Evolutionary conservation across 2,113 vertebrate genomes (phyloP), one percentile per base, ranked within the genome.

Genomic region (Carassius auratus): DNA sequence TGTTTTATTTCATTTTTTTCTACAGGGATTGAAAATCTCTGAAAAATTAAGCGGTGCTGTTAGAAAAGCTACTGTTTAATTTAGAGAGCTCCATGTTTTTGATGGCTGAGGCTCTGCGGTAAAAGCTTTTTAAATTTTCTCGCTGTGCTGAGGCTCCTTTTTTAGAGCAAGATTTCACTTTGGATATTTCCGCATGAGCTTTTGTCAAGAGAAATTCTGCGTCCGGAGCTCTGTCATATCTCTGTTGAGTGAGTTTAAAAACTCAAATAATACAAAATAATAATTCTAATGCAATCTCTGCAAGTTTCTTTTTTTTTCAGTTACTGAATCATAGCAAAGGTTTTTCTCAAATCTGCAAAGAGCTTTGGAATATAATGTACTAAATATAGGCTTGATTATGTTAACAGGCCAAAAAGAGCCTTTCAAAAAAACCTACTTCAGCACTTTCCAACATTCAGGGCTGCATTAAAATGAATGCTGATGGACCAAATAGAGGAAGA

Each of bases 61-160:
- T 86, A 71, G 59, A 83, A 84, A 86, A 79, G 85, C 87, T 90
- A 86, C 75, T 92, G 86, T 91, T 93, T 92, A 88, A 92, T 92
- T 91, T 86, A 90, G 81, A 85, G 82, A 85, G 84, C 74, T 81
- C 83, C 21, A n/a, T 85, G 75, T 52, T 48, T 84, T 85, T 82
- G 88, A 86, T 86, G 62, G 82, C 64, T 83, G 13, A 26, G 64
- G 17, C 82, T 38, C 50, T 83, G 85, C 79, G 13, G 74, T 21
- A 71, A 89, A 91, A 91, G 83, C 59, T 73, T 87, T 89, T 90
- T 88, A 57, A 8, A 33, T 55, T 83, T 85, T 83, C 13, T 64
- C 69, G 1, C 80, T 87, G 78, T 69, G 61, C 88, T 75, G 66
- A 38, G 74, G 5, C n/a, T n/a, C 48, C 50, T 81, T 75, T 36